Evolutionary conservation across 2,797 vertebrate genomes (phyloP), one percentile per base, ranked within the genome.

Genomic region (Aplochiton taeniatus): DNA sequence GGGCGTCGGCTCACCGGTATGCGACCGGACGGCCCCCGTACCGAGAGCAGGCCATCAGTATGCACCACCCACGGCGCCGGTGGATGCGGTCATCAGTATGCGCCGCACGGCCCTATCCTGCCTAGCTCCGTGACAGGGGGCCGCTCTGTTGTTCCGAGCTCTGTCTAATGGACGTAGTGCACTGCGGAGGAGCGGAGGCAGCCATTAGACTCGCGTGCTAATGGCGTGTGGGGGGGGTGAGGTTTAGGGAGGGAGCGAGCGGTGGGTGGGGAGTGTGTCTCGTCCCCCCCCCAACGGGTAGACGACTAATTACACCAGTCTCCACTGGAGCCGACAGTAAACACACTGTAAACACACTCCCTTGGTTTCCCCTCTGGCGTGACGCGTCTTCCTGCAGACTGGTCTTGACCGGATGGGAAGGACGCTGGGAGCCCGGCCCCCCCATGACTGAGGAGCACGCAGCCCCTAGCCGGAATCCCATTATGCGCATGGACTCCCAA

Each of bases 21-120:
- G 53, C 53, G 54, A 56, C 20, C n/a, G 53, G 20, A 56, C 61
- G 4, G 10, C 58, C 45, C 8, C 58, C 16, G 58, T 44, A 46
- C 11, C 61, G 55, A 58, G 66, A 73, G 80, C 70, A 56, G 74
- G 44, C 57, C 49, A 69, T 77, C 77, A 61, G 76, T 61, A 71
- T 83, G 70, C 58, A 3, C 18, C 16, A 76, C 78, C 70, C 62
- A 31, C 31, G 31, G 49, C 66, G 74, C 75, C 70, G 14, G 16
- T 6, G 69, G 64, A 69, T 78, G 70, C 68, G 70, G 78, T 79
- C 69, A 87, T 89, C 82, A 80, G 82, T 80, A 88, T 89, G 80
- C 86, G 72, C 63, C 77, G 61, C 84, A 82, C 80, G 71, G 19
- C 76, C 20, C 71, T 67, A 66, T 10, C 64, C 69, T 18, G 67